Conservation (phyloP, 2,113 vertebrate species). For the Sciurus niger region DNA sequence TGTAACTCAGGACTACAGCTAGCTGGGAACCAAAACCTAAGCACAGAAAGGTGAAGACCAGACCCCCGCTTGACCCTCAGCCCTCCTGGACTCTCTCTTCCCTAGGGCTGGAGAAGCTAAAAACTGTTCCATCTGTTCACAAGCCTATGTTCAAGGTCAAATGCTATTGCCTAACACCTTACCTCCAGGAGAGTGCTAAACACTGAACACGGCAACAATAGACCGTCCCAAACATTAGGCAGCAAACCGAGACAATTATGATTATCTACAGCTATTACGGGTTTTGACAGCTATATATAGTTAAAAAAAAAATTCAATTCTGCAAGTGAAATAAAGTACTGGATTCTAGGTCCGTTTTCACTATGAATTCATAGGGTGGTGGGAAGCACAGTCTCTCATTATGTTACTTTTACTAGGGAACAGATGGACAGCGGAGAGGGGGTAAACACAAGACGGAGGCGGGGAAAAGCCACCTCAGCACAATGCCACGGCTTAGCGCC, state of each 20-base stretch:
- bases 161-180: neutral
- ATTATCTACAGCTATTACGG: conserved; percentile 8
- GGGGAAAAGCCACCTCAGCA: conserved; percentile 59
- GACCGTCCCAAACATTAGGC: neutral
- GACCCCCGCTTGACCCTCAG: neutral
- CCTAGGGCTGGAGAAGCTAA: neutral
- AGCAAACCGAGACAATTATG: neutral
- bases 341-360: conserved; percentile 57
- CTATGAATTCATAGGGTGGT: neutral
- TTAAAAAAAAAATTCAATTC: neutral
- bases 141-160: neutral
- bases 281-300: conserved; percentile 48
- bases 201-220: neutral
- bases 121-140: neutral
- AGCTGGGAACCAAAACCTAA: too few relatives aligned
- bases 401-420: neutral
- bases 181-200: neutral
- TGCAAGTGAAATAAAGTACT: conserved; percentile 67
- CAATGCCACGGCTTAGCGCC: neutral
- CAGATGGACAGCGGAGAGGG: conserved; percentile 49
- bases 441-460: neutral
- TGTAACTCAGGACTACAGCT: too few relatives aligned
- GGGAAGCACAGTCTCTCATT: conserved; percentile 55
- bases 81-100: neutral
- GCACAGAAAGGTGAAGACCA: too few relatives aligned